phyloP scores from a whole-genome alignment of 2,113 vertebrate species.

The Cyphomyrus discorhynchus region DNA sequence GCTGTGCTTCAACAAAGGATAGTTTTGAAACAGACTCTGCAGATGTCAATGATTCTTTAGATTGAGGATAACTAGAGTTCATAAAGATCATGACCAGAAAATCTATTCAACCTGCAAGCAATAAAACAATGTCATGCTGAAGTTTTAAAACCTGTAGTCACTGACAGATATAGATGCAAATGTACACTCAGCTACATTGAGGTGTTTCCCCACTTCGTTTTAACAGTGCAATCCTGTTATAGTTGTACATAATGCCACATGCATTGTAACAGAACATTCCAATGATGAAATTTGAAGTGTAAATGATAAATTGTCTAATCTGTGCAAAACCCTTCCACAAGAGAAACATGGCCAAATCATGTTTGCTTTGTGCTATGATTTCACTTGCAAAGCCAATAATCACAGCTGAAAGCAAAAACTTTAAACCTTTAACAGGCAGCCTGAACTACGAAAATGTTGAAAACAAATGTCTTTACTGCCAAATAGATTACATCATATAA shows the following conservation, averaged over 20 bases:
- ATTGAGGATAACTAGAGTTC: not conserved
- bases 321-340: not conserved
- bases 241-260: not conserved
- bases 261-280: not conserved
- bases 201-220: not conserved
- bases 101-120: not conserved
- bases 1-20: conserved; percentile 40
- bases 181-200: not conserved
- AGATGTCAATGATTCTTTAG: conserved; percentile 42
- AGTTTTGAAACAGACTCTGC: conserved; percentile 45
- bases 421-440: not conserved
- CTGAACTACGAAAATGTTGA: not conserved
- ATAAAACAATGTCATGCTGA: not conserved
- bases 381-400: not conserved
- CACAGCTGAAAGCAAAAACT: not conserved
- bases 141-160: not conserved
- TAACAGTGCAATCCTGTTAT: not conserved
- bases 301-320: not conserved
- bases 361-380: not conserved
- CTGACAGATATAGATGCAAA: not conserved
- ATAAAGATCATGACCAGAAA: not conserved
- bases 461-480: not conserved
- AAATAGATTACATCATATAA: not conserved
- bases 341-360: not conserved
- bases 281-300: not conserved